Base-by-base conservation (phyloP, 2,888 invertebrate species). In the Lasioglossum villosulum region DNA sequence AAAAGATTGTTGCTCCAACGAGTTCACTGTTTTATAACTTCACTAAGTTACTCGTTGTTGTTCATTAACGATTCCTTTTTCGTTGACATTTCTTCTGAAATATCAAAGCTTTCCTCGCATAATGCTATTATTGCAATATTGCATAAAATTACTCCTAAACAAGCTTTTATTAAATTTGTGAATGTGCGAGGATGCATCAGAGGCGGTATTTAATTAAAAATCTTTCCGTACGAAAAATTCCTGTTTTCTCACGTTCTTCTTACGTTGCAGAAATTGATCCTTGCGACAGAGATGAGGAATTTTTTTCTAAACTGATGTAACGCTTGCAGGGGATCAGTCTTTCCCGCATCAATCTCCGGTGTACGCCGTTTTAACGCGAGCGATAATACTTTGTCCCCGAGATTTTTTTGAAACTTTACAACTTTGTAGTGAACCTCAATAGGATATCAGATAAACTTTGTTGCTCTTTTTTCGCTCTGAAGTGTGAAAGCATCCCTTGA, bases 331-430 rank as follows among this genome's bases (percentile, higher is more conserved):
- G 68, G 68, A 68, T 68, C 34, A 68, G 37, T 37, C 68, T 37
- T 37, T 23, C 37, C 23, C 23, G 37, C 68, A 37, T 68, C 68
- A 68, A 68, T 68, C 68, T 68, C 23, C 37, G 34, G 68, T 37
- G 37, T 19, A 68, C 37, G 68, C 37, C 34, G 37, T 68, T 34
- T 37, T 68, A 68, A 68, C 68, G 37, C 10, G 68, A 10, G 37
- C 37, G 68, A 68, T 68, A 37, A 37, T 37, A 37, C 37, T 37
- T 68, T 68, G 68, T 68, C 68, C 23, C 68, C 37, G 37, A 37
- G 68, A 68, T 68, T 68, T 37, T 68, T 68, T 68, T 68, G 19
- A 68, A 68, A 68, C 37, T 68, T 37, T 37, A 68, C 37, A 68
- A 23, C 68, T 37, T 68, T 37, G 68, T 37, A 37, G 19, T 23